Evolutionary conservation across 1,140 invertebrate species (phyloP).

Genomic region (Lasioglossum albipes): DNA sequence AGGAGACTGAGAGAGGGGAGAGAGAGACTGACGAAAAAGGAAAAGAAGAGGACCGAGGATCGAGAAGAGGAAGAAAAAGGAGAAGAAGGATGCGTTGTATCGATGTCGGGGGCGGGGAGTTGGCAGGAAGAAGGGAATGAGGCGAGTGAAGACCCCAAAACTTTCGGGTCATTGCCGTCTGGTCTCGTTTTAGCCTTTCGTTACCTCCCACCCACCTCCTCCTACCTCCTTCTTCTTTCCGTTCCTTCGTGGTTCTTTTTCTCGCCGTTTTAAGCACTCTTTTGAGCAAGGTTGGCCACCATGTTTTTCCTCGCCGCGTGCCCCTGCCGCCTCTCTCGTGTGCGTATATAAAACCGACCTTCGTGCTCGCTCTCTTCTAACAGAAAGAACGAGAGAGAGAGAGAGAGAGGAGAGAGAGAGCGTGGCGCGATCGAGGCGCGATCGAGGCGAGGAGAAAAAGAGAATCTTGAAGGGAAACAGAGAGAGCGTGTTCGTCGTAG

Average conservation of each 20-base stretch:
- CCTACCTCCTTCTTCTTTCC: conserved; percentile 56
- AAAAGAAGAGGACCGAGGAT: conserved; percentile 21
- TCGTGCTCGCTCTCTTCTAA: conserved; percentile 42
- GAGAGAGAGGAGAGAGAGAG: neutral
- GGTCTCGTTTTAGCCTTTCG: conserved; percentile 69
- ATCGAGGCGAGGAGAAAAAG: conserved; percentile 40
- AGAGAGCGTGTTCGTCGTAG: neutral
- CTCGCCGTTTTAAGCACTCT: conserved; percentile 63
- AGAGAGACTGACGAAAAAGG: neutral
- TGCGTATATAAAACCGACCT: conserved; percentile 70
- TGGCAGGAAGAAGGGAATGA: conserved; percentile 58
- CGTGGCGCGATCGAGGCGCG: neutral
- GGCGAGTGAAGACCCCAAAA: conserved; percentile 63
- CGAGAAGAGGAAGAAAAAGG: conserved; percentile 18
- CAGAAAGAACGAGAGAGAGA: neutral
- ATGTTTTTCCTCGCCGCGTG: conserved; percentile 64
- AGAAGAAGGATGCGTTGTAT: conserved; percentile 39
- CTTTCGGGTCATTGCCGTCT: conserved; percentile 72
- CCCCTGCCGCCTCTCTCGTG: conserved; percentile 59
- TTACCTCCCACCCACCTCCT: conserved; percentile 40
- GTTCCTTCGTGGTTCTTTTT: conserved; percentile 50
- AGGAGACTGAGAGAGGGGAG: neutral
- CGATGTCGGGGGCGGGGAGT: conserved; percentile 39
- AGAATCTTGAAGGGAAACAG: neutral
- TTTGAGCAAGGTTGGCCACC: conserved; percentile 73